Evolutionary conservation across 35 echinoderm and acorn worm genomes (phyloP), one percentile per base, ranked within the genome.

Genomic region (Strongylocentrotus purpuratus): DNA sequence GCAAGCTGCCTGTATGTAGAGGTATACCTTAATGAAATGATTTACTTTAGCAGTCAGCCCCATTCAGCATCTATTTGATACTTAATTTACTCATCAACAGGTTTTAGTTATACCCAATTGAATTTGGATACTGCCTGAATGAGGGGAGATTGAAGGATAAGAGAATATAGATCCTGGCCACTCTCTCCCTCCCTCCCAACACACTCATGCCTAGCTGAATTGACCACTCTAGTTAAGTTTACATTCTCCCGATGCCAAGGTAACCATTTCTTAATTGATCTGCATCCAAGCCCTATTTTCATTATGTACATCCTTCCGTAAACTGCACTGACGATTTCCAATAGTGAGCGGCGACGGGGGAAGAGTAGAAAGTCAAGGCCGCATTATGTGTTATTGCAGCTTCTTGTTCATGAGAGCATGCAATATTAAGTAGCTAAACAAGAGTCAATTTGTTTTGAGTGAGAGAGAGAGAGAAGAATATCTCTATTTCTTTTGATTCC

Each of bases 191-290:
- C 65, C 65, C 65, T 78, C 28, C 22, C 65, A n/a, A 78, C 65
- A 78, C 65, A 78, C 65, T 78, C 20, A 7, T n/a, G 65, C 28
- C 65, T n/a, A n/a, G n/a, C n/a, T 28, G 22, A 78, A 78, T 78
- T 78, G 22, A 78, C 65, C 65, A 78, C 33, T 33, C 87, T 89
- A 89, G 45, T 85, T 20, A 4, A 85, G 70, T 41, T 89, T 89
- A 46, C 87, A 89, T 89, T 89, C 87, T 89, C 87, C 15, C 11
- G 87, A 89, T 89, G 13, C 87, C 87, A 89, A 33, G 87, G 87
- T 46, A 89, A 89, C 87, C 87, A 89, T 89, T 89, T 46, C 33
- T 89, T 89, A 89, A 89, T 89, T 89, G 87, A 89, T 89, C 87
- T 78, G 65, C 32, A 89, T 46, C 45, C 87, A 89, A 33, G 87